Percentiles rank a stretch among this genome's conserved stretches.
Evolutionary conservation across 1,140 invertebrate species (phyloP).

Genomic region (Wasmannia auropunctata): DNA sequence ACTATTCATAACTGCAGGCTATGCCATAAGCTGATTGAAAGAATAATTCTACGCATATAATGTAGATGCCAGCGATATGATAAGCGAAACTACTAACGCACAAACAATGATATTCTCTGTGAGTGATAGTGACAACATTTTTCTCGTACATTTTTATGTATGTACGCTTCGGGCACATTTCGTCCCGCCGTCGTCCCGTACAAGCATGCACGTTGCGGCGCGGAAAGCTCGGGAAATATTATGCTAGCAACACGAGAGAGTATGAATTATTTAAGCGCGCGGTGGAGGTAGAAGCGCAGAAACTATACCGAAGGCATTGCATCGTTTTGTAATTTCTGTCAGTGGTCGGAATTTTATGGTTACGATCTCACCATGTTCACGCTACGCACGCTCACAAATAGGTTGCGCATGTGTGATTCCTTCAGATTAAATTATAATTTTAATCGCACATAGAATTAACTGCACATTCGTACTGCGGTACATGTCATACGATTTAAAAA

Average conservation of each 20-base stretch:
- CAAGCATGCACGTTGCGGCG: conserved; percentile 19
- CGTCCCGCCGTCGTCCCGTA: conserved; percentile 4
- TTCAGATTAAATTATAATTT: conserved; percentile 73
- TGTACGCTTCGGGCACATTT: conserved; percentile 43
- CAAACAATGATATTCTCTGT: conserved; percentile 5
- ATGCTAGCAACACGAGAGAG: conserved; percentile 42
- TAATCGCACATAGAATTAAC: conserved; percentile 63
- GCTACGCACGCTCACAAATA: conserved; percentile 57
- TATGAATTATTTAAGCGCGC: conserved; percentile 71
- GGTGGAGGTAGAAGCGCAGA: conserved; percentile 48
- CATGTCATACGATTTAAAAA: background rate
- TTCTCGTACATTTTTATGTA: conserved; percentile 52
- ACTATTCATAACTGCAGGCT: conserved; percentile 71
- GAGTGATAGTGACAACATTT: conserved; percentile 28
- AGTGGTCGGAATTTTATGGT: conserved; percentile 66
- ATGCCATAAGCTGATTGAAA: conserved; percentile 27
- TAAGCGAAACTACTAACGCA: background rate
- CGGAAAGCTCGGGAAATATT: conserved; percentile 68
- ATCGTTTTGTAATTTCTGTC: conserved; percentile 62
- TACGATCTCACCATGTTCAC: conserved; percentile 47
- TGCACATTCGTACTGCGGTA: background rate
- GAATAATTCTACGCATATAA: conserved; percentile 68
- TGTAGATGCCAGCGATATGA: too few relatives aligned
- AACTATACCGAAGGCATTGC: conserved; percentile 59
- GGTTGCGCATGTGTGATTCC: conserved; percentile 62